Base-by-base conservation (phyloP, 2,113 vertebrate species). In the Amphilophus citrinellus region DNA sequence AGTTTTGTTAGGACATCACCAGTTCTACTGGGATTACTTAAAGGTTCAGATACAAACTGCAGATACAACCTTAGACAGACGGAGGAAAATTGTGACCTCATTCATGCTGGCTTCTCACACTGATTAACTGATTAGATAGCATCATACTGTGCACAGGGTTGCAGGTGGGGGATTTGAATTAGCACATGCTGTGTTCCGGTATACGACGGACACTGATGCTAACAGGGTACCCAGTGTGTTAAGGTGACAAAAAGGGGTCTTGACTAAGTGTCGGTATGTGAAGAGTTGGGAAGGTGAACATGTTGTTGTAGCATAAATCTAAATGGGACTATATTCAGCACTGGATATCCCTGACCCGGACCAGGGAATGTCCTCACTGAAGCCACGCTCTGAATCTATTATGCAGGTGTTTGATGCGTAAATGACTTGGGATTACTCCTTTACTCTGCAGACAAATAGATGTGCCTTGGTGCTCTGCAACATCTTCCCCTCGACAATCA, bases 371-470 rank as follows among this genome's bases (percentile, higher is more conserved):
- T 42, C 44, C 61, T 81, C 10, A 75, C 56, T 79, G 24, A 42
- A 56, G 32, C 50, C 20, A 4, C 2, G 9, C 56, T 57, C 68
- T 35, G 17, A 56, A 32, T 73, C 20, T n/a, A 61, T 80, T 81
- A 79, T 75, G n/a, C n/a, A 44, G 30, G 20, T 57, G 61, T 82
- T 88, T 89, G 59, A 89, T 85, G 62, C 85, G 87, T 30, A 90
- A 83, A 89, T 86, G 15, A 77, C 57, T 71, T 50, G 35, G 35
- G 61, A 82, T 83, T 60, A 81, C 24, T 56, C 2, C 5, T 73
- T 75, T 10, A 73, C 20, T 61, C n/a, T 42, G 4, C 6, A 63
- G 47, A 83, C 22, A 60, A 78, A 63, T 76, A 42, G 56, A 47
- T 35, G 68, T 47, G 68, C 56, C 6, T 20, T n/a, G 27, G 68